phyloP scores from a whole-genome alignment of 2,113 vertebrate species.

The Neotragus moschatus region DNA sequence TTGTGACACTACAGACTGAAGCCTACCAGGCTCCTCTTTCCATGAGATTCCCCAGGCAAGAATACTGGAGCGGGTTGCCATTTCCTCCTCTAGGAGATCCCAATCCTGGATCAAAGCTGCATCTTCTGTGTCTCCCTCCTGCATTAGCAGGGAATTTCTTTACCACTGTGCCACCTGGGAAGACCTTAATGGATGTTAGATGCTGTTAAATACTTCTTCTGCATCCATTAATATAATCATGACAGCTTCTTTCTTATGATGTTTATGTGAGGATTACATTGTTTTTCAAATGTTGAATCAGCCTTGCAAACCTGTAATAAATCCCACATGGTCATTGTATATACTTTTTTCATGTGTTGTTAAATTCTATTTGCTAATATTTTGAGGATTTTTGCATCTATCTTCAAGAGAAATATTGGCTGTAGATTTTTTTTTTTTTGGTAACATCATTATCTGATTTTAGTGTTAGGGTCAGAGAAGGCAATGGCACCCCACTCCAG shows the following conservation, averaged over 20 bases:
- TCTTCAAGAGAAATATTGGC: not conserved
- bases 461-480: not conserved
- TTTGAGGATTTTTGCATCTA: not conserved
- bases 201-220: not conserved
- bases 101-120: not conserved
- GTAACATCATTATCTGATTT: not conserved
- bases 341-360: not conserved
- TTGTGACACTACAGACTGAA: fast-evolving
- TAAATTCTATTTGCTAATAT: not conserved
- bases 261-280: not conserved
- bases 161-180: not conserved
- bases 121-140: not conserved
- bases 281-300: not conserved
- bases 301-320: not conserved
- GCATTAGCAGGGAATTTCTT: not conserved
- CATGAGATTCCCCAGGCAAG: not conserved
- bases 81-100: not conserved
- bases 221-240: not conserved
- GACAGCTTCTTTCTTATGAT: not conserved
- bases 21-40: not conserved
- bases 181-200: not conserved
- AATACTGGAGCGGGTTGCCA: not conserved
- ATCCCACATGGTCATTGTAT: not conserved
- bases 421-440: not conserved
- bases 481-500: too few species aligned